Conservation (phyloP, 2,888 invertebrate species). For the Linnaemya vulpina region DNA sequence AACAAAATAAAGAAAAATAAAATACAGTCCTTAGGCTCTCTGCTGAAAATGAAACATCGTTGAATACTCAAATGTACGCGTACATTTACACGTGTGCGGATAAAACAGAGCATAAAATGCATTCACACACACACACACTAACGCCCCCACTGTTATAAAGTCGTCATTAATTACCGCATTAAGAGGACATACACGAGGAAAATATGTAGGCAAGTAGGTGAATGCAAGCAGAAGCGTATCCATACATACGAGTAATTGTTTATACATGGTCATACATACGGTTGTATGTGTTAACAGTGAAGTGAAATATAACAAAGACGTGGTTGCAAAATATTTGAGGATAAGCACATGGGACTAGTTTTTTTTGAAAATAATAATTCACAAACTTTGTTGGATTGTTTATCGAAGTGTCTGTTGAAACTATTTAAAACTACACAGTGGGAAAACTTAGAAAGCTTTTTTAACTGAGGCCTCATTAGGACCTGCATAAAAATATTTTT, state of each 20-base stretch:
- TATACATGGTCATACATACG: background rate
- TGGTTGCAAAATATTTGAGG: background rate
- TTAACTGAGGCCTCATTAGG: no score
- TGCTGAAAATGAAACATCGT: constrained; percentile 43
- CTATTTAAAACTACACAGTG: no score
- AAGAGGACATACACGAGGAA: constrained; percentile 38
- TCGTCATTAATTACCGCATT: constrained; percentile 63
- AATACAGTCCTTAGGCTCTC: constrained; percentile 46
- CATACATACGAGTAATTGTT: background rate
- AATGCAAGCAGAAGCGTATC: constrained; percentile 7
- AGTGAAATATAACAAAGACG: background rate
- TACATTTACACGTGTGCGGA: background rate
- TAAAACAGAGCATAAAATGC: constrained; percentile 15
- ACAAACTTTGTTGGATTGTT: no score
- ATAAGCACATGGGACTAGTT: no score
- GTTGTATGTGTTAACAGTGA: constrained; percentile 11
- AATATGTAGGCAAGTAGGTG: constrained; percentile 65
- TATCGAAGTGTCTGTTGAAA: no score
- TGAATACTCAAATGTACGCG: background rate
- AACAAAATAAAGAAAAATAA: constrained; percentile 1
- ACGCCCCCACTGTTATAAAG: constrained; percentile 22
- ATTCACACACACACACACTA: constrained; percentile 17
- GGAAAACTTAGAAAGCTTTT: no score
- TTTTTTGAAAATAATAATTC: no score
- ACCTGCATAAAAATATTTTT: no score